Evolutionary conservation across 2,888 invertebrate genomes (phyloP), one percentile per base, ranked within the genome.

Genomic region (Aricia artaxerxes): DNA sequence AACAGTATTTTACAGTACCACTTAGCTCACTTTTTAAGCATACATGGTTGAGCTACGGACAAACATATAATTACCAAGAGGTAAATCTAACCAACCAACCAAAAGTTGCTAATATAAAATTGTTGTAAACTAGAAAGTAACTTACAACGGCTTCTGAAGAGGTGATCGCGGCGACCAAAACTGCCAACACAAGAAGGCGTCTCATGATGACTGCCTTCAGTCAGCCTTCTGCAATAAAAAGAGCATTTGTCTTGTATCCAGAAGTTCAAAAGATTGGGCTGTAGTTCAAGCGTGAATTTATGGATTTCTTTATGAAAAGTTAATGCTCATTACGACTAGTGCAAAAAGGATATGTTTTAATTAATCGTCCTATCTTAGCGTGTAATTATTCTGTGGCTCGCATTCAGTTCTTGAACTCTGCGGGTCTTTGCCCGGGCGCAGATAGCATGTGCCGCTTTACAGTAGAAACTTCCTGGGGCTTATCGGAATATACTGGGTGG

Each of bases 81-180:
- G 40, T 44, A 44, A 0, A 9, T 0, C 44, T 9, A 44, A 44
- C 44, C 44, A 9, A 49, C 44, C 44, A 40, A 44, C 49, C 49
- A 49, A 49, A 11, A 49, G 49, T 49, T 40, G 6, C 40, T 40
- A 49, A 2, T 9, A 49, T 7, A 40, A 40, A 1, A 40, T 5
- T 40, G 40, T 40, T 9, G 49, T 11, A 49, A 49, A 49, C 49
- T 49, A 35, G 7, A 38, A 35, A 60, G 73, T 53, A 72, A 81
- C 83, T 84, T 79, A 92, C 91, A 87, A 90, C 88, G 0, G 92
- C 93, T 80, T 91, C 91, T 1, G 86, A 89, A 80, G 89, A 84
- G 85, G 90, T 91, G 79, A 92, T 81, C 73, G 86, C 89, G 49
- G 91, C 93, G 83, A 91, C 87, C 88, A 91, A 84, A 81, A 94